Percentiles rank a stretch among this genome's conserved stretches.
Conservation (phyloP, 2,113 vertebrate species). For the Zosterops borbonicus region DNA sequence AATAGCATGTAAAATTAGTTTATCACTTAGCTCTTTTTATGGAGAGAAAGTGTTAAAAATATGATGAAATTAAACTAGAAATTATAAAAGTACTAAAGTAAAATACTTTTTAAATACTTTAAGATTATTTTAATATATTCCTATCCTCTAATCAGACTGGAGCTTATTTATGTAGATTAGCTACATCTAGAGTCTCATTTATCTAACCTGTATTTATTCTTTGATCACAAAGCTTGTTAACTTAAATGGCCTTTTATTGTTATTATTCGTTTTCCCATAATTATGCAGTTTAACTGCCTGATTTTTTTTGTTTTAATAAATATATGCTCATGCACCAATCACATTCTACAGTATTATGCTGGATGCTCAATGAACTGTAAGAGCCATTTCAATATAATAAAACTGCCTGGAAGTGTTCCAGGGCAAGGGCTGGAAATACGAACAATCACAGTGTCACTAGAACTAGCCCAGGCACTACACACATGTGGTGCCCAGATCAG, state of each 20-base stretch:
- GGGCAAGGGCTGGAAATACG: slow-evolving; percentile 66
- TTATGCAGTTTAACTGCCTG: slow-evolving; percentile 71
- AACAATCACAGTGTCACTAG: slow-evolving; percentile 64
- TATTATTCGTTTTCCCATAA: slow-evolving; percentile 77
- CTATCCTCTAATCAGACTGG: slow-evolving; percentile 70
- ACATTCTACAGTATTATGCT: slow-evolving; percentile 78
- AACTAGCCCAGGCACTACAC: slow-evolving; percentile 49
- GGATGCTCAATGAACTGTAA: slow-evolving; percentile 82
- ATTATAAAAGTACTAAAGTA: slow-evolving; percentile 34
- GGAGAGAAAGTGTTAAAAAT: slow-evolving; percentile 30
- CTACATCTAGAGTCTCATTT: slow-evolving; percentile 74
- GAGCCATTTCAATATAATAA: slow-evolving; percentile 84
- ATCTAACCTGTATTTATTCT: slow-evolving; percentile 80
- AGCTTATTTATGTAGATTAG: slow-evolving; percentile 77
- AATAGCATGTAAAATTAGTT: background rate
- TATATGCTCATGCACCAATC: slow-evolving; percentile 75
- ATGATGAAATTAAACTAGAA: background rate
- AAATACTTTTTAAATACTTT: slow-evolving; percentile 47
- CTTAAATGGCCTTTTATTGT: slow-evolving; percentile 80
- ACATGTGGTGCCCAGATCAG: background rate
- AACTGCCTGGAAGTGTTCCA: slow-evolving; percentile 77
- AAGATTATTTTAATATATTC: slow-evolving; percentile 74
- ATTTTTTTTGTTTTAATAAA: slow-evolving; percentile 70
- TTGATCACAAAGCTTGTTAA: slow-evolving; percentile 83
- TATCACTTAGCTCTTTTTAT: background rate